Conservation (phyloP, 2,888 invertebrate genomes). For the Colletes collaris region DNA sequence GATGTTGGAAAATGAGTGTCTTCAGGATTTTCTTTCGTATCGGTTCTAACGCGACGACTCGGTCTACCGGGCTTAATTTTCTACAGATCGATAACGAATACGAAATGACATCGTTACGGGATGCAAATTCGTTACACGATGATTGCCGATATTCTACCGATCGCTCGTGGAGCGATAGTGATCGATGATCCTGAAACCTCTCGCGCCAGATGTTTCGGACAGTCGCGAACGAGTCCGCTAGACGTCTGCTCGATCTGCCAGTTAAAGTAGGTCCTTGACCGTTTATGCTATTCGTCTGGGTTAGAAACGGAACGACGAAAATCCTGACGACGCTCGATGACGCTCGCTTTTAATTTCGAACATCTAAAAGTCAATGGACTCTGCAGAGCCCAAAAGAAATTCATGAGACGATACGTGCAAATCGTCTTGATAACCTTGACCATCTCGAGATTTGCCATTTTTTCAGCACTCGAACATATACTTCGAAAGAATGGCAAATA, state of each 20-base stretch:
- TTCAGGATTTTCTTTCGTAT: too few relatives aligned
- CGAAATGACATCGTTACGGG: neutral
- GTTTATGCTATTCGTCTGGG: conserved; percentile 59
- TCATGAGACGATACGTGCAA: conserved; percentile 10
- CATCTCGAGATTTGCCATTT: neutral
- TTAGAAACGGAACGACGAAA: conserved; percentile 17
- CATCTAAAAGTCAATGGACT: neutral
- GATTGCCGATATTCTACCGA: conserved; percentile 9
- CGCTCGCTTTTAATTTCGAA: neutral
- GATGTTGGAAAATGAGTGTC: too few relatives aligned
- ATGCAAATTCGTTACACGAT: conserved; percentile 17
- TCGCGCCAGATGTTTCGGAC: conserved; percentile 42
- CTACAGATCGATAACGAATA: conserved; percentile 2
- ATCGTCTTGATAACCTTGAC: conserved; percentile 4
- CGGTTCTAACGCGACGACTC: neutral
- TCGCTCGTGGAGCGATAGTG: conserved; percentile 15
- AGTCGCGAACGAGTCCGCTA: conserved; percentile 42
- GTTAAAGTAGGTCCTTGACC: conserved; percentile 68
- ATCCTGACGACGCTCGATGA: neutral
- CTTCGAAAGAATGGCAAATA: too few relatives aligned
- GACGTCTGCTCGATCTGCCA: conserved; percentile 60
- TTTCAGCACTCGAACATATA: neutral
- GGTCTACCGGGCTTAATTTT: neutral
- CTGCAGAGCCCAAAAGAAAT: neutral
- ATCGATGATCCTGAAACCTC: conserved; percentile 32